A percentile compares a stretch with the other conserved stretches of the same genome.
Evolutionary conservation across 2,797 vertebrate genomes (phyloP).

Genomic region (Ptychobarbus kaznakovi): DNA sequence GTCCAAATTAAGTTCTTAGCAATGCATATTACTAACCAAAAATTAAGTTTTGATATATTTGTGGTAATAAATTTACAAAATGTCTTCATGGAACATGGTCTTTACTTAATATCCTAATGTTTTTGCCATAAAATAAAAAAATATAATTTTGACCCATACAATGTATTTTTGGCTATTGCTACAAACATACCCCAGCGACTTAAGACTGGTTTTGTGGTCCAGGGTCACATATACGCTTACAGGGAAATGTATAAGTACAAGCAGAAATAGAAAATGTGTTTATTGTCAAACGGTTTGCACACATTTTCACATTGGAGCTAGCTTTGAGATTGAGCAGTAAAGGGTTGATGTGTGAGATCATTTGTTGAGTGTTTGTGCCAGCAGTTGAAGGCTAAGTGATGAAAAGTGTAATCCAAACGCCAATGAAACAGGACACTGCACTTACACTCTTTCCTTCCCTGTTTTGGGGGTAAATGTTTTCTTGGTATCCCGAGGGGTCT

Average conservation of each 20-base stretch:
- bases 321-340: not conserved
- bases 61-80: too few relatives aligned
- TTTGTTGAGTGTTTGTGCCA: slow-evolving; percentile 48
- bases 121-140: too few relatives aligned
- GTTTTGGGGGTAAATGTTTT: slow-evolving; percentile 81
- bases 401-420: slow-evolving; percentile 77
- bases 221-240: not conserved
- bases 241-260: not conserved
- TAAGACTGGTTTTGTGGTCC: too few relatives aligned
- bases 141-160: too few relatives aligned
- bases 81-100: too few relatives aligned
- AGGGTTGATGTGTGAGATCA: slow-evolving; percentile 43
- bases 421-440: slow-evolving; percentile 69
- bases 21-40: too few relatives aligned
- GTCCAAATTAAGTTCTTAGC: too few relatives aligned
- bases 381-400: slow-evolving; percentile 70
- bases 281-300: slow-evolving; percentile 19
- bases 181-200: too few relatives aligned
- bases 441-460: slow-evolving; percentile 70
- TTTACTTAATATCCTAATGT: too few relatives aligned
- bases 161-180: too few relatives aligned
- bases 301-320: slow-evolving; percentile 14
- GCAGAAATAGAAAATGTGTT: slow-evolving; percentile 37
- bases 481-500: slow-evolving; percentile 71
- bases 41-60: too few relatives aligned